Conservation (phyloP, 2,113 vertebrate species). For the Ochotona princeps region DNA sequence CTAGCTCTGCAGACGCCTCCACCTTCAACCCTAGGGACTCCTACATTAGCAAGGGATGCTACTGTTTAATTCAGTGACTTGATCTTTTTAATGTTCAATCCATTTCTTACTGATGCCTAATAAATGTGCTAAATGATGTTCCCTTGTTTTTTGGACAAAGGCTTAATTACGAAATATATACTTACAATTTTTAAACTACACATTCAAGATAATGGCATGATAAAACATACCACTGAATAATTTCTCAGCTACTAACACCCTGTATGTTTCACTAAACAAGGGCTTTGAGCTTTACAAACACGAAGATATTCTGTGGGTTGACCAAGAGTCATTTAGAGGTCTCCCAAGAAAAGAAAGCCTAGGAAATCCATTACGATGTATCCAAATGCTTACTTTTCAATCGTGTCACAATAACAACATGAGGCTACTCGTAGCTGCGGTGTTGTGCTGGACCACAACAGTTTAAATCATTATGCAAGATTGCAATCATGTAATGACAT, state of each 20-base stretch:
- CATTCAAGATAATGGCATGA: slow-evolving; percentile 75
- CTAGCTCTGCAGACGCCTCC: slow-evolving; percentile 83
- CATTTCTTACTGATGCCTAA: slow-evolving; percentile 85
- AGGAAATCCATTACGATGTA: slow-evolving; percentile 27
- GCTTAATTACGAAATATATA: slow-evolving; percentile 84
- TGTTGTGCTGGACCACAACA: neutral
- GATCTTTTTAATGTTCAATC: slow-evolving; percentile 83
- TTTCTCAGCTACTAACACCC: slow-evolving; percentile 77
- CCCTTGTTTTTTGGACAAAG: slow-evolving; percentile 80
- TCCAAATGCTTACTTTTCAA: slow-evolving; percentile 19
- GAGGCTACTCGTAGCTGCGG: neutral
- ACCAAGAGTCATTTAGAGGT: slow-evolving; percentile 40
- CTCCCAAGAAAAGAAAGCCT: neutral
- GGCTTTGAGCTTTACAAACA: neutral
- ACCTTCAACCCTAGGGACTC: slow-evolving; percentile 63
- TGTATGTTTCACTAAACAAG: neutral
- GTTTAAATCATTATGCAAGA: slow-evolving; percentile 46
- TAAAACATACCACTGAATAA: slow-evolving; percentile 81
- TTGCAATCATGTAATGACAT: neutral
- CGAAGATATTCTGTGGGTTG: neutral
- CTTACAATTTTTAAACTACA: slow-evolving; percentile 85
- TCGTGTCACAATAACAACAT: neutral
- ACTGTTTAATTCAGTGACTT: slow-evolving; percentile 85
- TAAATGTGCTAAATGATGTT: slow-evolving; percentile 82
- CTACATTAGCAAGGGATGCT: slow-evolving; percentile 81